phyloP scores from a whole-genome alignment of 2,113 vertebrate genomes.

The Nannobrachium achirus region DNA sequence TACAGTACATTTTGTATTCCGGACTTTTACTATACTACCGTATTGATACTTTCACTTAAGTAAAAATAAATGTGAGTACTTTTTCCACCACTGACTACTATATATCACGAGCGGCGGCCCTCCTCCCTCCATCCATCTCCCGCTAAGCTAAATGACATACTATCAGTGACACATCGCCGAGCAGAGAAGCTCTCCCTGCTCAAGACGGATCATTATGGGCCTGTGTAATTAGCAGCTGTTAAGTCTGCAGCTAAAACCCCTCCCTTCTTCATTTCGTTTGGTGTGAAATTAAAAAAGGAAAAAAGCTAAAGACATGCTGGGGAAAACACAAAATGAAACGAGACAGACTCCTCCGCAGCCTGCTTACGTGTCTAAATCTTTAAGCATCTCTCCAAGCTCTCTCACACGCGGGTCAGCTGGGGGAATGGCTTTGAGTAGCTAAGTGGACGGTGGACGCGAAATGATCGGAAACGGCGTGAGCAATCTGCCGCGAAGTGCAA shows the following conservation, averaged over 20 bases:
- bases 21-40: too few species aligned
- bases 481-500: too few species aligned
- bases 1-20: too few species aligned
- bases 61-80: too few species aligned
- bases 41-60: too few species aligned
- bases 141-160: constrained; percentile 23
- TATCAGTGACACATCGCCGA: constrained; percentile 3
- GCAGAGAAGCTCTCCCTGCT: constrained; percentile 6
- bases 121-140: constrained; percentile 38
- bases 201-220: constrained; percentile 23
- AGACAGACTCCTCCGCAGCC: neutral
- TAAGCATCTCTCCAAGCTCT: too few species aligned
- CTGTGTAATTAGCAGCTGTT: constrained; percentile 29
- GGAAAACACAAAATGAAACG: neutral
- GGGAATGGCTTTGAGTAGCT: too few species aligned
- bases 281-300: neutral
- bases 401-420: too few species aligned
- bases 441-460: too few species aligned
- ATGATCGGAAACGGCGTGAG: too few species aligned
- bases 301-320: neutral
- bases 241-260: constrained; percentile 10
- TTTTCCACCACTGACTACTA: constrained; percentile 23
- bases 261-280: constrained; percentile 15
- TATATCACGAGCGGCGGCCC: constrained; percentile 13
- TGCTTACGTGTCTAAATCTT: neutral